Evolutionary conservation across 2,113 vertebrate genomes (phyloP), one percentile per base, ranked within the genome.

Genomic region (Proteles cristata): DNA sequence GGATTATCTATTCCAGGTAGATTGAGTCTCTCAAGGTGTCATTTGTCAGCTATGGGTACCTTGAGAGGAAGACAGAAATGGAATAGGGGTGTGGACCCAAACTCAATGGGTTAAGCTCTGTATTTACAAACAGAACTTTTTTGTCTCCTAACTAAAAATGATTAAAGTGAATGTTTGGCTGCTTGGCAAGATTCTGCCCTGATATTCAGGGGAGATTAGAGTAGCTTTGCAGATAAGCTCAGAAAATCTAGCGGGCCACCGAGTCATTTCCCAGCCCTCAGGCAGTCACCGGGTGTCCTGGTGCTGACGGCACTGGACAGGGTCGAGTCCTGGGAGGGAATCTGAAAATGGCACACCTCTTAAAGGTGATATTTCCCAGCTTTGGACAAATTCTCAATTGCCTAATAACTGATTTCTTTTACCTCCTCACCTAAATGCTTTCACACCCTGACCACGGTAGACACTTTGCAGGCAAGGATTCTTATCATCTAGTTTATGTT

Each of bases 171-270:
- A 7, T 83, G 4, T 93, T 85, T 95, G 89, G 48, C 53, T 96
- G 53, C 43, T 87, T 93, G 83, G 82, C 55, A 94, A 93, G 55
- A 79, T 61, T 80, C 68, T 93, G 39, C 26, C 55, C 79, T 92
- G 96, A 96, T 93, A 96, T 84, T 93, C 83, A 94, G 86, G 33
- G 48, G 63, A 93, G 79, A 95, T 92, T 97, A 92, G 3, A 90
- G 43, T 71, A 94, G 89, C 73, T 90, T 96, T 97, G 14, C 55
- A 96, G 79, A 87, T 96, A 95, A 96, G 7, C 91, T 94, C 68
- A 63, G 53, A 97, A 94, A 93, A 97, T 96, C 92, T 87, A 65
- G 45, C 21, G 26, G 63, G 43, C 76, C 83, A 58, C 82, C 35
- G 12, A 91, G 69, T 65, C 61, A 58, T 96, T 96, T 92, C 77